Evolutionary conservation across 2,888 invertebrate species (phyloP).

Genomic region (Rhogogaster chlorosoma): DNA sequence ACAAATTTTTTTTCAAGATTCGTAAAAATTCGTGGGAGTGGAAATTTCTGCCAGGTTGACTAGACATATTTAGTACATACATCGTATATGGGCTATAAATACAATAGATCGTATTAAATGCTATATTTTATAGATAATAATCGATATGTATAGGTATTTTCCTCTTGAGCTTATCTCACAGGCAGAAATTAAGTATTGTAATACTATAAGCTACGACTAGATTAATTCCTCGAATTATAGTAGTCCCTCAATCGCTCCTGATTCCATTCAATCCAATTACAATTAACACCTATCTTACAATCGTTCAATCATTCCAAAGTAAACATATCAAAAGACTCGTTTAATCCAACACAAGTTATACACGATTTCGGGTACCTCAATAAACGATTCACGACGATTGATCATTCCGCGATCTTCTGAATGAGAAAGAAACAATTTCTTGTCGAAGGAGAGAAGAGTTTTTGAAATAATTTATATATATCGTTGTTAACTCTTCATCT

Average conservation of each 20-base stretch:
- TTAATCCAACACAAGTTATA: not conserved
- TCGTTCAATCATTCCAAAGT: not conserved
- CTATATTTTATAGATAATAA: not conserved
- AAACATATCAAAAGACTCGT: not conserved
- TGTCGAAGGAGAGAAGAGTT: no score
- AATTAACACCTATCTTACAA: not conserved
- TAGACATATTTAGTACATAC: conserved; percentile 3
- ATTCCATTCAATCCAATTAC: not conserved
- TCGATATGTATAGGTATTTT: conserved; percentile 37
- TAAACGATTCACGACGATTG: no score
- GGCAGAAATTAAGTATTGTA: not conserved
- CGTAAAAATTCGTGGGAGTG: no score
- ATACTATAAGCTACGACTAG: not conserved
- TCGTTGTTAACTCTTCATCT: not conserved
- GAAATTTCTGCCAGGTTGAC: not conserved
- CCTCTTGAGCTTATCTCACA: conserved; percentile 12
- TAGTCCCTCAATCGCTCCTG: not conserved
- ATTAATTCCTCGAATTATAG: not conserved
- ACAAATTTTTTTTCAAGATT: no score
- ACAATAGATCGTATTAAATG: conserved; percentile 9
- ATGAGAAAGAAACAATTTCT: no score
- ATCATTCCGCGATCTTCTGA: no score
- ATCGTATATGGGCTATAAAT: not conserved
- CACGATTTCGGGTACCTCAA: not conserved
- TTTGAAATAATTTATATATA: no score